Percentiles rank a stretch among this genome's conserved stretches.
Conservation (phyloP, 2,113 vertebrate genomes). For the Atherinomorus stipes region DNA sequence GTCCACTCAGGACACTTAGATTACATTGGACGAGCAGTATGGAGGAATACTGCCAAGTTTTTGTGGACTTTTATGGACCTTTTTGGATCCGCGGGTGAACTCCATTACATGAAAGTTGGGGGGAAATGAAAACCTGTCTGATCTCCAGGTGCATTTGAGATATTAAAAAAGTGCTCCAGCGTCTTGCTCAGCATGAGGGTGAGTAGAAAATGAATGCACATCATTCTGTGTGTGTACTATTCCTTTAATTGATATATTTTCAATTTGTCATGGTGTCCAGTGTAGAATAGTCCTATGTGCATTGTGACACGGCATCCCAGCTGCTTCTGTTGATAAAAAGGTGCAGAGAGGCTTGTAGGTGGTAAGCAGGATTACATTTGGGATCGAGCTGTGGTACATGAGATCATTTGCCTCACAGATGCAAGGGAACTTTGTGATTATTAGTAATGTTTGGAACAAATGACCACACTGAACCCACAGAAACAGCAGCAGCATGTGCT, state of each 20-base stretch:
- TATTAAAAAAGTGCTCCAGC: no score
- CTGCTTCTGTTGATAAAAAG: slow-evolving; percentile 12
- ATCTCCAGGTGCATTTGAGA: no score
- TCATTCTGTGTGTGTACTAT: no score
- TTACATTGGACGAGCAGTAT: no score
- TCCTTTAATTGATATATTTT: not conserved
- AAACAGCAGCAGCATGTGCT: not conserved
- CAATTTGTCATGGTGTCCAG: not conserved
- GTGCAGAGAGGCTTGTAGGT: slow-evolving; percentile 35
- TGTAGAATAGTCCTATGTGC: slow-evolving; percentile 6
- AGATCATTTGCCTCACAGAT: slow-evolving; percentile 7
- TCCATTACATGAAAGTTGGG: no score
- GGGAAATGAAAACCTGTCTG: no score
- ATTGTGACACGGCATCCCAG: not conserved
- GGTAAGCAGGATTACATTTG: slow-evolving; percentile 28
- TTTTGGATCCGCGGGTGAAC: no score
- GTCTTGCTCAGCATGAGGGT: no score
- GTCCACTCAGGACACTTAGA: no score
- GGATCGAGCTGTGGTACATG: slow-evolving; percentile 8
- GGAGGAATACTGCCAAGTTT: no score
- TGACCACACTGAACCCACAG: slow-evolving; percentile 35
- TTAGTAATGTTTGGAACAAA: slow-evolving; percentile 1
- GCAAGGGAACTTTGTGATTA: slow-evolving; percentile 5
- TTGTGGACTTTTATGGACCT: no score
- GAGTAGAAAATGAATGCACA: no score